Base-by-base conservation (phyloP, 2,113 vertebrate species). In the Aegotheles bennettii region DNA sequence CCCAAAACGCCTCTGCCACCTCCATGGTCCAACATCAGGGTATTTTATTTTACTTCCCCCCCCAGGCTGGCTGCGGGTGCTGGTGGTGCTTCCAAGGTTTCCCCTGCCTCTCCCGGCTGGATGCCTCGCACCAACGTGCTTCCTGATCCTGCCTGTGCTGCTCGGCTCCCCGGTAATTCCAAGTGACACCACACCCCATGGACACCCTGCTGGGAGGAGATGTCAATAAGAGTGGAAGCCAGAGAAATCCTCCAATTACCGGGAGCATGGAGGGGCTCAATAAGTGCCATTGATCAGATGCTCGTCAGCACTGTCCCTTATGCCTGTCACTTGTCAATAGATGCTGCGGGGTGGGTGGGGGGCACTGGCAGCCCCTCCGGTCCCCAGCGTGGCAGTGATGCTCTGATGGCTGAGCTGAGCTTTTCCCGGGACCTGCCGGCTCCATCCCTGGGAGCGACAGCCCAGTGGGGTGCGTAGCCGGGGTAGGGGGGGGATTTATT, bases 321-420 rank as follows among this genome's bases (percentile, higher is more conserved):
- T 95, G 94, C 70, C 97, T 95, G 94, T 95, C 90, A 8, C 96
- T 97, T 89, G 96, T 95, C 98, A 89, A 96, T 97, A 91, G 92
- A 80, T 57, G 61, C 67, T 85, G 57, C 14, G 65, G 51, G 70
- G 84, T 75, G 33, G 86, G 91, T 75, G 35, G 70, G 92, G 82
- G 77, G 74, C 19, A 51, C 88, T 77, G 97, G 93, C 97, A 71
- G 64, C 20, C 73, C 81, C 88, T 94, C 87, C n/a, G 65, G 87
- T 95, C 95, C 89, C 87, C 26, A 93, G 94, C 94, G 42, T 69
- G 65, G 93, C 35, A 4, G 91, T 90, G 95, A 76, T 54, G 53
- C 25, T 28, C 6, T 24, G 43, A 21, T 26, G 82, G 18, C 53
- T 3, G 2, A 6, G 76, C 31, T 40, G 20, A 50, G 43, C 56